Evolutionary conservation across 2,888 invertebrate species (phyloP), one percentile per base, ranked within the genome.

Genomic region (Melitaea athalia): DNA sequence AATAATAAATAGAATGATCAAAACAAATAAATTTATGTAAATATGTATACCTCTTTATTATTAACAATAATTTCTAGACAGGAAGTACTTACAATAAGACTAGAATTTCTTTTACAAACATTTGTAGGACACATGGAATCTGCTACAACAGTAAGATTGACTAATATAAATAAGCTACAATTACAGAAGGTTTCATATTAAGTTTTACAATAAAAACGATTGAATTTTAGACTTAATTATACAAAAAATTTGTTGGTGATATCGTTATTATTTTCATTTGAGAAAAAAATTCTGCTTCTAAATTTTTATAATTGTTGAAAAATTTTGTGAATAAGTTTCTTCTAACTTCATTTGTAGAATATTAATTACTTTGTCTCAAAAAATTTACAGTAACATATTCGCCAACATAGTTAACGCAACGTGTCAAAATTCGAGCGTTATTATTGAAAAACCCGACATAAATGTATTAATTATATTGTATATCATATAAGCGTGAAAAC

Each of bases 21-120:
- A 72, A 60, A 61, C 66, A 75, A 76, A 71, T 71, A 69, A 63
- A 53, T 38, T 67, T 72, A 72, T 68, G 69, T 75, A 70, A 88
- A 89, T 91, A 88, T 90, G 89, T 89, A 91, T 91, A 88, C 89
- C 82, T 89, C 87, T 91, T 91, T 92, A 91, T 89, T 81, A 67
- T 79, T 86, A 91, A 91, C 91, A 91, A 87, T 91, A 89, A 87
- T 86, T 85, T 90, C 88, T 91, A 90, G 88, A 91, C 88, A 91
- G 87, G 86, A 87, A 86, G 87, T 90, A 88, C 85, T 86, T 85
- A 85, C 66, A 77, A 78, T 77, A 79, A 38, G 78, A 78, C 77
- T 82, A 85, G 76, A 77, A 78, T 78, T 49, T 49, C 45, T 49
- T 82, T 80, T 80, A 81, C 75, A 79, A 55, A 55, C 12, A 14